These are phyloP conservation scores for Matsumyia berberina DNA, from an alignment of 2,888 invertebrate genomes.

Conservation along the genomic window DNA sequence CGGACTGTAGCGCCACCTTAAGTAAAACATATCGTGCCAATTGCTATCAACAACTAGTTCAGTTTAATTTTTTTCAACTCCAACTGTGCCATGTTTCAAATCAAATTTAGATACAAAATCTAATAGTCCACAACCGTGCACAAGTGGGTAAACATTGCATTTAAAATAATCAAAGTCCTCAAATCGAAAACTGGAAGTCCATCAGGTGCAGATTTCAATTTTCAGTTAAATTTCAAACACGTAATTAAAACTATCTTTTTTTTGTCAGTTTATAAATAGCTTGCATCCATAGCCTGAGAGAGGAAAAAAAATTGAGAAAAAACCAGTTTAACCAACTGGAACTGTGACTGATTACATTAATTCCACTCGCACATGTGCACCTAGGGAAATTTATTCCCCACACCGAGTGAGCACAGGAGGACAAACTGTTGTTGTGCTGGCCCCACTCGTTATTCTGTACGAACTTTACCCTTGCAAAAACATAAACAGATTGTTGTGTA, in stretches of 20 bases:
- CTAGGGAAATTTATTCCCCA: conserved; percentile 23
- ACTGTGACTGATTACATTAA: conserved; percentile 66
- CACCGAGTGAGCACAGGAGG: neutral
- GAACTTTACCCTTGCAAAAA: conserved; percentile 41
- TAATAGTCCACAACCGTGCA: too few species aligned
- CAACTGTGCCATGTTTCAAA: too few species aligned
- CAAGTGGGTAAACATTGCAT: too few species aligned
- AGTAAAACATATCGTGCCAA: too few species aligned
- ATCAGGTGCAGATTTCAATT: neutral
- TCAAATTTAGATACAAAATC: too few species aligned
- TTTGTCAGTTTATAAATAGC: neutral
- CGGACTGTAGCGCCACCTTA: too few species aligned
- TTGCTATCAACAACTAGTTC: too few species aligned
- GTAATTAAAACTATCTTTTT: neutral
- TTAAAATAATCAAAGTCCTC: too few species aligned
- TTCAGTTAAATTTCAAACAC: conserved; percentile 5
- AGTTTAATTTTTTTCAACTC: too few species aligned
- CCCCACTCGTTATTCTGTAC: neutral
- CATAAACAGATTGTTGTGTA: conserved; percentile 57
- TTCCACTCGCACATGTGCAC: conserved; percentile 48
- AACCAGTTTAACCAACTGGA: conserved; percentile 51
- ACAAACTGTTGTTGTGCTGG: conserved; percentile 1
- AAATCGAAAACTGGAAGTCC: too few species aligned
- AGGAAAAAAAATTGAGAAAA: neutral
- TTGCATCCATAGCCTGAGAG: neutral